Evolutionary conservation across 2,888 invertebrate species (phyloP).

Genomic region (Eretmocerus hayati): DNA sequence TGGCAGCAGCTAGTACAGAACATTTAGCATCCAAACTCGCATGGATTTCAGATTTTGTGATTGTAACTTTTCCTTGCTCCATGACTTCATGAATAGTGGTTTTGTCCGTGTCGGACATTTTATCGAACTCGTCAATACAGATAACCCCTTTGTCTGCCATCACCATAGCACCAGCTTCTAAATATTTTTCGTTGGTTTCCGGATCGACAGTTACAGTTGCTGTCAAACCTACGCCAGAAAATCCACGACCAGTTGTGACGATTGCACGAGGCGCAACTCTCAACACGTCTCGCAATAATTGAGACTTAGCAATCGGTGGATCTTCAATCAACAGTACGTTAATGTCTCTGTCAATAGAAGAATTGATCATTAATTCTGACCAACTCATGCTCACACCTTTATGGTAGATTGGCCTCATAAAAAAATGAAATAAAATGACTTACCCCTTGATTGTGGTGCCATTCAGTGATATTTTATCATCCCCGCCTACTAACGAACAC

Average conservation of each 20-base stretch:
- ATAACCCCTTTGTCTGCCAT: conserved; percentile 96
- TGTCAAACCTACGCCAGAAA: conserved; percentile 96
- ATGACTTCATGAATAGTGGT: conserved; percentile 99
- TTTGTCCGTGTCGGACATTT: conserved; percentile 98
- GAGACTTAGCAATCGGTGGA: conserved; percentile 98
- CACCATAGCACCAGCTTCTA: conserved; percentile 99
- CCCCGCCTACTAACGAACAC: conserved; percentile 88
- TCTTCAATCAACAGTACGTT: conserved; percentile 94
- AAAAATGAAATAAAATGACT: no score
- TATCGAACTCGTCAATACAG: no score
- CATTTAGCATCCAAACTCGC: conserved; percentile 95
- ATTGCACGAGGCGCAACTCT: conserved; percentile 93
- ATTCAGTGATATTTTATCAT: conserved; percentile 87
- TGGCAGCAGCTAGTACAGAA: conserved; percentile 97
- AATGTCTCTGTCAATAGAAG: conserved; percentile 66
- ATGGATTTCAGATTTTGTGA: conserved; percentile 98
- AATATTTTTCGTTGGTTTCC: conserved; percentile 79
- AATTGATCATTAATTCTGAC: no score
- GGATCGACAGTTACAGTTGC: conserved; percentile 96
- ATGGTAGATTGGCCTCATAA: no score
- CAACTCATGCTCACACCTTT: no score
- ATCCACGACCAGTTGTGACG: conserved; percentile 94
- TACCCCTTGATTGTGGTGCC: conserved; percentile 85
- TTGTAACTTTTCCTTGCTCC: conserved; percentile 97
- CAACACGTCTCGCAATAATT: conserved; percentile 86